A percentile compares a stretch with the other conserved stretches of the same genome.
Evolutionary conservation across 2,113 vertebrate species (phyloP).

Genomic region (Chaetorhynchus papuensis): DNA sequence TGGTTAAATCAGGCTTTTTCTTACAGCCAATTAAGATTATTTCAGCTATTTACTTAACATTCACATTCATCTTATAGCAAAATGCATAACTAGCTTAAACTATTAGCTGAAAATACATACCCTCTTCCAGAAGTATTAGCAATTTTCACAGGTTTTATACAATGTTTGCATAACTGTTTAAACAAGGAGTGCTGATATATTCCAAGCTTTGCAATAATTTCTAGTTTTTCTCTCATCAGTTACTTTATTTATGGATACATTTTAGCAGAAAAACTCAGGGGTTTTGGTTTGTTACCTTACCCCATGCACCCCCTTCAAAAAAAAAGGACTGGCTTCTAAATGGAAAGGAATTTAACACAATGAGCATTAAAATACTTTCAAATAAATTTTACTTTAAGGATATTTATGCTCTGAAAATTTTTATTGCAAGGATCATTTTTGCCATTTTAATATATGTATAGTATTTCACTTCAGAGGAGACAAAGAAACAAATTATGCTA

Average conservation of each 20-base stretch:
- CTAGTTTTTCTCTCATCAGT: background rate
- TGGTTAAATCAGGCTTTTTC: background rate
- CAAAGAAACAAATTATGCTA: background rate
- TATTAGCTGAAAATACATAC: background rate
- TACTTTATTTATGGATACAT: background rate
- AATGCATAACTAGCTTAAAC: background rate
- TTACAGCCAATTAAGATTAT: background rate
- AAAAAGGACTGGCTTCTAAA: background rate
- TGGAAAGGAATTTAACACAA: background rate
- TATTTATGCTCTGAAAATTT: background rate
- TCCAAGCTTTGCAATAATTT: background rate
- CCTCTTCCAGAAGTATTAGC: background rate
- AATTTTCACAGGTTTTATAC: background rate
- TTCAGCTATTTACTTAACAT: background rate
- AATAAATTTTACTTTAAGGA: background rate
- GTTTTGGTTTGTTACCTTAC: background rate
- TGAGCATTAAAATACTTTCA: background rate
- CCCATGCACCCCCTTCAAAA: rapidly evolving
- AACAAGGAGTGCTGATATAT: background rate
- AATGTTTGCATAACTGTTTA: background rate
- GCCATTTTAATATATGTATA: background rate
- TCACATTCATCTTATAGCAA: background rate
- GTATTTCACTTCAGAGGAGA: background rate
- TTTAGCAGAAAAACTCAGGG: background rate
- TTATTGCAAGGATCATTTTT: background rate